Conservation (phyloP, 2,113 vertebrate genomes). For the Diadophis punctatus region DNA sequence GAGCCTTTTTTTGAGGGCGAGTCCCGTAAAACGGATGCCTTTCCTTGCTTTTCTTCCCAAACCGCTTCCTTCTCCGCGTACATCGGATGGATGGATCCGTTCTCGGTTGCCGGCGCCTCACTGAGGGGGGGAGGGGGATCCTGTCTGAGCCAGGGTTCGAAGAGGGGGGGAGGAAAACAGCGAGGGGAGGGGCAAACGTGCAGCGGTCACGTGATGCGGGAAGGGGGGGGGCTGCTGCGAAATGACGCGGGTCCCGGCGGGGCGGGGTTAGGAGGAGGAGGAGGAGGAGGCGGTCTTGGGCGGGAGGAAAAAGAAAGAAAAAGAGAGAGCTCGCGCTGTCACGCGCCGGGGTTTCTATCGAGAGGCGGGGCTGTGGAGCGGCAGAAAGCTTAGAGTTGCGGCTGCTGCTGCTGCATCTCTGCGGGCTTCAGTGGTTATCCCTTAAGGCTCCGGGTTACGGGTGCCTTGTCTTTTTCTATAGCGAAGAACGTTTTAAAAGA, state of each 20-base stretch:
- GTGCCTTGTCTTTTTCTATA: background rate
- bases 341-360: background rate
- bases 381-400: background rate
- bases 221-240: background rate
- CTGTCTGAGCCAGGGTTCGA: slow-evolving; percentile 14
- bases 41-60: background rate
- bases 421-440: background rate
- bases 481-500: background rate
- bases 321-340: background rate
- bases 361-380: background rate
- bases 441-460: background rate
- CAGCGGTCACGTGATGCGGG: slow-evolving; percentile 18
- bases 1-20: background rate
- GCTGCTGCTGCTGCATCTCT: background rate
- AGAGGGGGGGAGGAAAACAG: background rate
- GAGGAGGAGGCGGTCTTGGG: no score
- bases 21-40: background rate
- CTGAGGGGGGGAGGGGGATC: slow-evolving; percentile 29
- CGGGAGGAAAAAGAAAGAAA: background rate
- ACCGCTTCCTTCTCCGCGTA: background rate
- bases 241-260: background rate
- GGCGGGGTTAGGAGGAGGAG: background rate
- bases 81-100: background rate
- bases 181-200: background rate
- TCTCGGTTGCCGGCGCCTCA: background rate